Percentiles rank a stretch among this genome's conserved stretches.
Conservation (phyloP, 2,888 invertebrate genomes). For the Drosophila mimica region DNA sequence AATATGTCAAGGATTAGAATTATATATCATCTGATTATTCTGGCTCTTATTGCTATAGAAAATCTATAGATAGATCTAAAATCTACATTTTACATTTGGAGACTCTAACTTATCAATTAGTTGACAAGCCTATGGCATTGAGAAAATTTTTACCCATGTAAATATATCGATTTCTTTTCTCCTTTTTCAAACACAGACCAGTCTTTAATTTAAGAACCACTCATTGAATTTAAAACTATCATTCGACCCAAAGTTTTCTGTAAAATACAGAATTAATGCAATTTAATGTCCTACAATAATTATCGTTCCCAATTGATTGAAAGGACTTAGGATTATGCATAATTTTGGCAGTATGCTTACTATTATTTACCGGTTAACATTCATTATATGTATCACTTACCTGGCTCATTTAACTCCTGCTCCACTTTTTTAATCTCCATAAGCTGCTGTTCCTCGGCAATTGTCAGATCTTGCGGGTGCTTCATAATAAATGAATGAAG, state of each 20-base stretch:
- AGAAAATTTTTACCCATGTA: no score
- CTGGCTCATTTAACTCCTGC: slow-evolving; percentile 70
- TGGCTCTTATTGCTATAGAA: background rate
- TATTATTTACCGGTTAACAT: background rate
- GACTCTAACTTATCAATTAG: background rate
- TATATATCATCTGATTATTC: background rate
- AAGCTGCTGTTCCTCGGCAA: slow-evolving; percentile 62
- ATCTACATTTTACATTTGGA: background rate
- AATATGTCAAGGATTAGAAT: background rate
- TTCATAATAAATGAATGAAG: slow-evolving; percentile 70
- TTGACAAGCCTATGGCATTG: no score
- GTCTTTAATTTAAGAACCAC: background rate
- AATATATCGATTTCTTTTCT: no score
- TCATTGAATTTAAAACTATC: background rate
- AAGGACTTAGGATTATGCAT: background rate
- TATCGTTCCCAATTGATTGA: background rate
- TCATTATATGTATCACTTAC: slow-evolving; percentile 50
- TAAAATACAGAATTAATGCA: background rate
- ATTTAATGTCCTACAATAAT: background rate
- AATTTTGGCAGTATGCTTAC: background rate
- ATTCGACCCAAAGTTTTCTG: background rate
- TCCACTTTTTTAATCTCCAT: slow-evolving; percentile 67
- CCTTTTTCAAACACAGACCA: background rate
- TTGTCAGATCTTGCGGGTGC: slow-evolving; percentile 72
- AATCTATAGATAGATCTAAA: background rate